Evolutionary conservation across 1,140 invertebrate genomes (phyloP), one percentile per base, ranked within the genome.

Genomic region (Pinna nobilis): DNA sequence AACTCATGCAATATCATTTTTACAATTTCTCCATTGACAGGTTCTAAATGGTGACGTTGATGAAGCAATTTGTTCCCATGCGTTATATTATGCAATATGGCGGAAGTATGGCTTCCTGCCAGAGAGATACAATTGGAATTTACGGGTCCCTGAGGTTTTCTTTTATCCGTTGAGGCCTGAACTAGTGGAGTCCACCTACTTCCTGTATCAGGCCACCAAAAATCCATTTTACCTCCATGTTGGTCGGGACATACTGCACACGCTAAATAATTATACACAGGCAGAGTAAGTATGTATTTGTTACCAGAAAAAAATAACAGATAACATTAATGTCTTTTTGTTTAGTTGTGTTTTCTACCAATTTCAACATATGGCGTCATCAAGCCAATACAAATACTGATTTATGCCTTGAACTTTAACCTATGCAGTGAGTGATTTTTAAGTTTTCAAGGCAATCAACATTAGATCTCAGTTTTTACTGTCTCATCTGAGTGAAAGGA

Each of bases 151-250:
- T 3, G 93, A 94, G 85, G 91, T 94, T 13, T 77, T 85, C 18
- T 94, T 94, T 83, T 94, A 94, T 81, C 93, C 93, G 30, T 86
- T 94, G 2, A 78, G 93, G 28, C 93, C 93, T 32, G 93, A 94
- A 81, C 90, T 94, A 63, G 90, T 92, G 0, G 93, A 94, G 87
- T 93, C 93, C 1, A 94, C 93, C 5, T 94, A 94, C 86, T 88
- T 93, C 61, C 85, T 94, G 11, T 94, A 94, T 84, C 90, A 91
- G 85, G 93, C 93, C 4, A 94, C 93, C 1, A 92, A 91, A 82
- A 93, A 93, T 87, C 93, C 93, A 41, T 94, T 94, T 82, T 94
- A 94, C 84, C 89, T 94, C 53, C 92, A 94, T 83, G 93, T 94
- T 63, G 93, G 93, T 2, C 82, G 88, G 51, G 92, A 93, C 71